Conservation (phyloP, 2,888 invertebrate species). For the Bombylius major region DNA sequence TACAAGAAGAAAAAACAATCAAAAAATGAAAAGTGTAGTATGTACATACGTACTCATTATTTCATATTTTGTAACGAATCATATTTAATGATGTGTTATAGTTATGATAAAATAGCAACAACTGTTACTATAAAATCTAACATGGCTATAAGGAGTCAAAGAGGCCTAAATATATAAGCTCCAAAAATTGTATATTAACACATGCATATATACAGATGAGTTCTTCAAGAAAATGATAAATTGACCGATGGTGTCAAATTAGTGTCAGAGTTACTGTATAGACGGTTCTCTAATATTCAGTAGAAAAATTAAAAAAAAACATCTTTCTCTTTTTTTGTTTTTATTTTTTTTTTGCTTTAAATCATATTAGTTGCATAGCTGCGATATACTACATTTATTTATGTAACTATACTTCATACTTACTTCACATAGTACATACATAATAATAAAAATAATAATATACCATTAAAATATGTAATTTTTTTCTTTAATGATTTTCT, state of each 20-base stretch:
- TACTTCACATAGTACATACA: too few species aligned
- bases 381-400: too few species aligned
- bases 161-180: neutral
- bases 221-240: slow-evolving; percentile 5
- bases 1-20: neutral
- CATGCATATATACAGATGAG: neutral
- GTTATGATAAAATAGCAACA: neutral
- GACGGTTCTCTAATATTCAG: neutral
- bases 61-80: too few species aligned
- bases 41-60: too few species aligned
- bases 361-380: too few species aligned
- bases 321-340: too few species aligned
- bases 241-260: slow-evolving; percentile 10
- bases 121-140: neutral
- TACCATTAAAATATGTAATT: neutral
- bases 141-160: too few species aligned
- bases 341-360: too few species aligned
- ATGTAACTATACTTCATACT: too few species aligned
- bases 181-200: neutral
- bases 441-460: neutral
- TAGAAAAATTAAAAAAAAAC: too few species aligned
- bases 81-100: too few species aligned
- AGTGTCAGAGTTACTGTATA: slow-evolving; percentile 9
- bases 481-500: slow-evolving; percentile 1
- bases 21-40: neutral